Evolutionary conservation across 23 tunicate species (phyloP).

Genomic region (Clavelina lepadiformis): DNA sequence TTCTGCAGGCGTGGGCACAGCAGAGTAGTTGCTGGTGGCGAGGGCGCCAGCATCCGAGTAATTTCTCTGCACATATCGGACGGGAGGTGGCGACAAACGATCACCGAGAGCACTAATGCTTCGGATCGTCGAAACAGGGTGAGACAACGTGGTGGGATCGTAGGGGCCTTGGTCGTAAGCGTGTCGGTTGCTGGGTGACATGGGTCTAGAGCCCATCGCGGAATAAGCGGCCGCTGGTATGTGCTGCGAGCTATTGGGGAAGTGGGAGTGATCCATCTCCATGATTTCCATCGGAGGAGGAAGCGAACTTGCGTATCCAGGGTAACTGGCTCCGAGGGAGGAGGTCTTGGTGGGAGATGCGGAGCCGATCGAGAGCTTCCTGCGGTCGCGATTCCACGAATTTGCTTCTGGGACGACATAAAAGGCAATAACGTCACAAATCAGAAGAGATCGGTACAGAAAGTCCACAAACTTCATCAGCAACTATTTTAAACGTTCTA

Average conservation of each 20-base stretch:
- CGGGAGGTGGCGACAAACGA: slow-evolving; percentile 42
- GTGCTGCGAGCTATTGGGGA: too few species aligned
- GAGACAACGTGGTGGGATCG: slow-evolving; percentile 23
- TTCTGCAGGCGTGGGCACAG: not conserved
- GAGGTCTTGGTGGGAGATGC: slow-evolving; percentile 20
- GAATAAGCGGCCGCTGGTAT: too few species aligned
- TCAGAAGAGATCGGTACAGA: not conserved
- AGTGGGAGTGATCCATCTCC: slow-evolving; percentile 8
- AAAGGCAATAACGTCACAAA: not conserved
- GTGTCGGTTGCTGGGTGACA: slow-evolving; percentile 24
- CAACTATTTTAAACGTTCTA: slow-evolving; percentile 1
- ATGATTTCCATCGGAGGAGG: slow-evolving; percentile 12
- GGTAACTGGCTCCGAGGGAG: slow-evolving; percentile 17
- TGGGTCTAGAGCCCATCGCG: too few species aligned
- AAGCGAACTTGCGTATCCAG: not conserved
- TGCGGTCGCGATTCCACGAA: slow-evolving; percentile 57
- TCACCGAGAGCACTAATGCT: slow-evolving; percentile 52
- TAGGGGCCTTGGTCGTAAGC: slow-evolving; percentile 16
- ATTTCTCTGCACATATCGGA: slow-evolving; percentile 23
- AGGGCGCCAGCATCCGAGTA: slow-evolving; percentile 21
- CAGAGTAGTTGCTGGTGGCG: not conserved
- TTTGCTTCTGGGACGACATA: slow-evolving; percentile 60
- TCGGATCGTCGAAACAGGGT: slow-evolving; percentile 15
- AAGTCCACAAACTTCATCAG: not conserved
- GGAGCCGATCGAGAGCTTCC: slow-evolving; percentile 14